Conservation (phyloP, 2,888 invertebrate genomes). For the Hybos culiciformis region DNA sequence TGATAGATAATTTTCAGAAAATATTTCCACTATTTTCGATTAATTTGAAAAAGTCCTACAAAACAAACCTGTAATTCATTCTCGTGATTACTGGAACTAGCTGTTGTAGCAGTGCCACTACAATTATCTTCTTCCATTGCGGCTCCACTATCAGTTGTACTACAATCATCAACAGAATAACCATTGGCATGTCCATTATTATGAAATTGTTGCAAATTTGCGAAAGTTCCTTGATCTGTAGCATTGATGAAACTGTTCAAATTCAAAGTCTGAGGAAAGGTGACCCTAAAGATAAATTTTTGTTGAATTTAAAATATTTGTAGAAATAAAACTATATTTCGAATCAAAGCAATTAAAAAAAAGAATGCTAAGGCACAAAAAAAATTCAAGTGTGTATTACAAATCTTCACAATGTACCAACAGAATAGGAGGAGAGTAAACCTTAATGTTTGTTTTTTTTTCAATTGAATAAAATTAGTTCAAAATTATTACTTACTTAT, state of each 20-base stretch:
- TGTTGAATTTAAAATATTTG: too few species aligned
- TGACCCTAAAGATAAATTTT: conserved; percentile 44
- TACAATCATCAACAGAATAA: conserved; percentile 46
- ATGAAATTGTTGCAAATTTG: conserved; percentile 19
- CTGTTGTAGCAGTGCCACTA: conserved; percentile 34
- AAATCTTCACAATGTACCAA: too few species aligned
- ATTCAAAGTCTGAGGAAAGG: conserved; percentile 66
- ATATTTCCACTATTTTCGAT: not conserved
- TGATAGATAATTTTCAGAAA: not conserved
- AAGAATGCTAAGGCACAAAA: not conserved
- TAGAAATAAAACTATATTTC: too few species aligned
- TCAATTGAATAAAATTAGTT: not conserved
- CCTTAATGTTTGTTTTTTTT: too few species aligned
- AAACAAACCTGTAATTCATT: conserved; percentile 25
- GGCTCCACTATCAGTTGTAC: conserved; percentile 55
- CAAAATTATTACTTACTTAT: conserved; percentile 45
- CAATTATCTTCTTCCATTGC: conserved; percentile 49
- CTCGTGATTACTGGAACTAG: conserved; percentile 31
- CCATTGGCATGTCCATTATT: conserved; percentile 29
- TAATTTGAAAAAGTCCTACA: too few species aligned
- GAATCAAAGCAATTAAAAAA: conserved; percentile 8
- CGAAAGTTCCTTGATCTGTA: conserved; percentile 18
- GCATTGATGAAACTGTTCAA: conserved; percentile 55
- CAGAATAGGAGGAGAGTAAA: too few species aligned
- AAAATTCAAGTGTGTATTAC: too few species aligned